phyloP scores from a whole-genome alignment of 2,888 invertebrate genomes.

The Caenorhabditis doughertyi region DNA sequence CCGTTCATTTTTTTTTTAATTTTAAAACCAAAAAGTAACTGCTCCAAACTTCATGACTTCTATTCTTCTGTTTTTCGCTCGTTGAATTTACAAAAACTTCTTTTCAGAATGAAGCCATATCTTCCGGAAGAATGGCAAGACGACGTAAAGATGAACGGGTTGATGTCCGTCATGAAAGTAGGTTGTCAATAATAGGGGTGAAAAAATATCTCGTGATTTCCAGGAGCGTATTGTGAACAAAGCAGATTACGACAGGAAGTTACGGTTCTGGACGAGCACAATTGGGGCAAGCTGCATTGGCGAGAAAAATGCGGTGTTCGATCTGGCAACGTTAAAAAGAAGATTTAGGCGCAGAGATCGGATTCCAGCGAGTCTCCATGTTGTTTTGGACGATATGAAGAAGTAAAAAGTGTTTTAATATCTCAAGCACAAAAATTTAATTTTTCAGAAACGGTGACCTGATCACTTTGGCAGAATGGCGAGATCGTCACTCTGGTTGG shows the following conservation, averaged over 20 bases:
- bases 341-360: constrained; percentile 76
- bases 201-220: neutral
- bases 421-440: too few relatives aligned
- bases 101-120: constrained; percentile 47
- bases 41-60: too few relatives aligned
- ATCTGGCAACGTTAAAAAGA: constrained; percentile 70
- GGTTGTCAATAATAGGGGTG: neutral
- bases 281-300: constrained; percentile 71
- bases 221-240: constrained; percentile 77
- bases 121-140: constrained; percentile 66
- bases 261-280: constrained; percentile 76
- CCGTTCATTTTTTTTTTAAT: neutral
- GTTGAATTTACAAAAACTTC: neutral
- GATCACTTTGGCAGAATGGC: constrained; percentile 68
- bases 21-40: neutral
- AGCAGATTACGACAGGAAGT: constrained; percentile 77
- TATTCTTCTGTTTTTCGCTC: too few relatives aligned
- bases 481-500: constrained; percentile 70
- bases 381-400: constrained; percentile 75
- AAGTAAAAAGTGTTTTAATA: constrained; percentile 57
- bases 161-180: constrained; percentile 76
- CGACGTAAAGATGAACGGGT: constrained; percentile 74
- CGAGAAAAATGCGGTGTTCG: constrained; percentile 73
- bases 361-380: constrained; percentile 75
- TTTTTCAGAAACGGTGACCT: constrained; percentile 66